Conservation (phyloP, 2,888 invertebrate genomes). For the Achlya flavicornis region DNA sequence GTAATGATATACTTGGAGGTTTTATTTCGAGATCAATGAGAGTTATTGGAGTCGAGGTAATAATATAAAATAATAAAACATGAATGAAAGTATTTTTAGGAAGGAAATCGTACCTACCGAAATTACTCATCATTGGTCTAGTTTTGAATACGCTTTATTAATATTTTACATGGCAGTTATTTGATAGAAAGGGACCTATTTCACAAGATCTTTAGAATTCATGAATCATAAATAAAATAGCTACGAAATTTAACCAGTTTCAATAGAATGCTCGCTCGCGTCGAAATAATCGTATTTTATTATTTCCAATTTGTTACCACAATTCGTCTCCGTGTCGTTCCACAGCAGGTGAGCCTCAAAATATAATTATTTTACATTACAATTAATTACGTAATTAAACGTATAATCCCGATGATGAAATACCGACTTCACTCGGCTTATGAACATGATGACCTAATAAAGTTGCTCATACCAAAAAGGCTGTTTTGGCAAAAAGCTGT, state of each 20-base stretch:
- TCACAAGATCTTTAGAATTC: background rate
- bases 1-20: background rate
- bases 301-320: constrained; percentile 30
- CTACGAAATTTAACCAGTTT: background rate
- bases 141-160: too few species aligned
- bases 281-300: constrained; percentile 10
- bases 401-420: constrained; percentile 17
- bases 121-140: too few species aligned
- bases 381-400: constrained; percentile 39
- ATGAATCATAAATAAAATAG: background rate
- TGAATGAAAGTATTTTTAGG: too few species aligned
- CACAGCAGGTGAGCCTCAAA: constrained; percentile 24
- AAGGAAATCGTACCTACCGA: too few species aligned
- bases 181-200: background rate
- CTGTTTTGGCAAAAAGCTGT: background rate
- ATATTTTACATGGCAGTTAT: too few species aligned
- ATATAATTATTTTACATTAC: constrained; percentile 30
- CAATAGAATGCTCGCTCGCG: background rate
- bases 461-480: constrained; percentile 16
- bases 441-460: constrained; percentile 35
- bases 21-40: background rate
- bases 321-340: constrained; percentile 23
- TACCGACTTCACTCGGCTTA: constrained; percentile 25
- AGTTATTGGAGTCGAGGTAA: background rate
- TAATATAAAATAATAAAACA: background rate